phyloP scores from a whole-genome alignment of 2,888 invertebrate species.

The Ophraella communa region DNA sequence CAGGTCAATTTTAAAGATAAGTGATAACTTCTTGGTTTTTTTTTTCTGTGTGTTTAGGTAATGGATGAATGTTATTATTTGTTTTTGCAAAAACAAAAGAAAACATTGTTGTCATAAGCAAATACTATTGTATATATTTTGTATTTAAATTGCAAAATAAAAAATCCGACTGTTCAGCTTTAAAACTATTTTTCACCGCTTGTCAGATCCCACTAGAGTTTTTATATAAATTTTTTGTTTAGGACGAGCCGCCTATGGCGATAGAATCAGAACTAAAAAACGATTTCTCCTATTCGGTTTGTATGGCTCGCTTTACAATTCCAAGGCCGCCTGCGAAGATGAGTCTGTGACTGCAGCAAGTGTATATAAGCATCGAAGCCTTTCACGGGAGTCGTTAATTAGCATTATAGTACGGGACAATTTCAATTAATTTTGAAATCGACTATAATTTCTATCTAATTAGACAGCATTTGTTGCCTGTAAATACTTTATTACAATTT shows the following conservation, averaged over 20 bases:
- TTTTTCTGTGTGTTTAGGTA: not conserved
- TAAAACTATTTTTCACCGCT: too few relatives aligned
- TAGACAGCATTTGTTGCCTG: not conserved
- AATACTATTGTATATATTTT: too few relatives aligned
- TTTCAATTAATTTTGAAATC: not conserved
- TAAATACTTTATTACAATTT: not conserved
- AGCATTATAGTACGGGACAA: slow-evolving; percentile 12
- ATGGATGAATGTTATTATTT: too few relatives aligned
- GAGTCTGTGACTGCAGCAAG: slow-evolving; percentile 44
- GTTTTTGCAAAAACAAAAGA: too few relatives aligned
- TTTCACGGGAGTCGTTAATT: slow-evolving; percentile 33
- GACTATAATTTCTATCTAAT: not conserved
- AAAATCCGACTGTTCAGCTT: too few relatives aligned
- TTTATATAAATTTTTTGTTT: not conserved
- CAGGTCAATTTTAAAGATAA: slow-evolving; percentile 11
- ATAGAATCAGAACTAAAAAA: slow-evolving; percentile 7
- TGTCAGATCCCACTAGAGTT: too few relatives aligned
- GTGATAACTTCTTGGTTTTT: not conserved
- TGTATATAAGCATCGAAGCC: slow-evolving; percentile 38
- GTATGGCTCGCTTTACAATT: slow-evolving; percentile 12
- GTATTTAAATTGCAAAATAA: too few relatives aligned
- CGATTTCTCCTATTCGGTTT: not conserved
- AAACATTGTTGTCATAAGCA: too few relatives aligned
- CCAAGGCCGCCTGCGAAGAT: slow-evolving; percentile 50
- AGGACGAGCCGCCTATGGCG: slow-evolving; percentile 12